Conservation (phyloP, 35 echinoderm and acorn worm species). For the Patiria miniata region DNA sequence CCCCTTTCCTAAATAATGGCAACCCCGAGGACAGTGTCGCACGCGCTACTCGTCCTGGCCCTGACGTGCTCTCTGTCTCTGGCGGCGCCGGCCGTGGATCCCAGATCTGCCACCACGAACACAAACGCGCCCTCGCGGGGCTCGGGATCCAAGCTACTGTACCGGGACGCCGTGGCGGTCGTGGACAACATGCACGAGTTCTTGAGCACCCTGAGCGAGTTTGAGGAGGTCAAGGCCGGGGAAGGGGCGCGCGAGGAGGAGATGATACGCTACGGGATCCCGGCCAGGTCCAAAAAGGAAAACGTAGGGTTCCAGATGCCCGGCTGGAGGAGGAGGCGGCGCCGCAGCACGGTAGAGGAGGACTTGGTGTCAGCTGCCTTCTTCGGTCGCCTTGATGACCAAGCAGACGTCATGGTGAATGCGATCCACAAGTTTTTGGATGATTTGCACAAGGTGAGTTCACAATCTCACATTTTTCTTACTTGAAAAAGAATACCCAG, state of each 20-base stretch:
- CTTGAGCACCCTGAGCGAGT: constrained; percentile 47
- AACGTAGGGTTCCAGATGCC: constrained; percentile 47
- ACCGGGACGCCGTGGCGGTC: constrained; percentile 45
- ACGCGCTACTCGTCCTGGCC: not conserved
- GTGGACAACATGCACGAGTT: constrained; percentile 58
- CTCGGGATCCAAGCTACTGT: constrained; percentile 37
- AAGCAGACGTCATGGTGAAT: constrained; percentile 49
- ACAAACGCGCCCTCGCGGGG: not conserved
- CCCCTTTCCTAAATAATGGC: not conserved
- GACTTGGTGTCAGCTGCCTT: constrained; percentile 55
- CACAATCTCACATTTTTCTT: no score
- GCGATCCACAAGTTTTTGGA: constrained; percentile 45
- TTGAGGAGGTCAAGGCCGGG: constrained; percentile 44
- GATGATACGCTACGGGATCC: constrained; percentile 51
- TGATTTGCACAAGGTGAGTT: constrained; percentile 63
- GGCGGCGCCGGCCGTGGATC: not conserved
- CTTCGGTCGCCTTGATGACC: constrained; percentile 50
- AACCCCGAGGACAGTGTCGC: not conserved
- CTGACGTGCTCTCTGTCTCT: not conserved
- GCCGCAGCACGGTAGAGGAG: constrained; percentile 59
- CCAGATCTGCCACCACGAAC: not conserved
- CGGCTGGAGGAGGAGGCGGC: constrained; percentile 40
- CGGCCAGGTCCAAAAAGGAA: constrained; percentile 31
- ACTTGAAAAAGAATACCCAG: not conserved
- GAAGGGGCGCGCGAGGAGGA: constrained; percentile 41